phyloP scores from a whole-genome alignment of 2,888 invertebrate genomes.

The Metallyticus violacea region DNA sequence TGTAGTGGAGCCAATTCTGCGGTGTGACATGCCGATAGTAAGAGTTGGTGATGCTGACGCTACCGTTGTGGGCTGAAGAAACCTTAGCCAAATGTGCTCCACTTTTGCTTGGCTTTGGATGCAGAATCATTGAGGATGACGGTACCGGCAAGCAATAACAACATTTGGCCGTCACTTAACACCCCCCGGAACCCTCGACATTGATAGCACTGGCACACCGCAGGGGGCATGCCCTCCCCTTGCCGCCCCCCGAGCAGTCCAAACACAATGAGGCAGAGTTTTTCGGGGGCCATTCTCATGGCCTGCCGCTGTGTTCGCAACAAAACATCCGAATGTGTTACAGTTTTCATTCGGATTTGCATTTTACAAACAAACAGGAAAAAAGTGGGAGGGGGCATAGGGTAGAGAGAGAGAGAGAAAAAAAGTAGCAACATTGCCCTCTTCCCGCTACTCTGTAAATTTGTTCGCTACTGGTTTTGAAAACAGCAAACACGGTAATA shows the following conservation, averaged over 20 bases:
- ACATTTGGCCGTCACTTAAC: neutral
- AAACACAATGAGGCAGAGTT: neutral
- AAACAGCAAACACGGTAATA: constrained; percentile 12
- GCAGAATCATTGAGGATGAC: neutral
- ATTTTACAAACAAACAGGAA: constrained; percentile 10
- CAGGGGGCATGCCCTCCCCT: neutral
- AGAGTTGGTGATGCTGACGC: too few relatives aligned
- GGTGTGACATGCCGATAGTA: too few relatives aligned
- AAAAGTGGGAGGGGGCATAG: neutral
- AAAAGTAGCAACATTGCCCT: neutral
- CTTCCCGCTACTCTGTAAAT: neutral
- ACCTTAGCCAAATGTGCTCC: too few relatives aligned
- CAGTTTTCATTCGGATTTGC: constrained; percentile 5
- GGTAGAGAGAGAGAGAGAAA: neutral
- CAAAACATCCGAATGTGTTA: neutral
- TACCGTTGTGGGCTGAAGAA: too few relatives aligned
- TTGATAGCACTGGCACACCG: neutral
- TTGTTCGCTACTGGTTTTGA: constrained; percentile 2
- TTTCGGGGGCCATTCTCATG: neutral
- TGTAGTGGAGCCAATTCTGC: too few relatives aligned
- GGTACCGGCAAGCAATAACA: neutral
- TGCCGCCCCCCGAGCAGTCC: neutral
- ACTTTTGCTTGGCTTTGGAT: neutral
- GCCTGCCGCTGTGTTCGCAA: neutral
- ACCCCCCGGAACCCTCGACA: neutral